phyloP scores from a whole-genome alignment of 2,797 vertebrate species.

The Gephyroberyx darwinii region DNA sequence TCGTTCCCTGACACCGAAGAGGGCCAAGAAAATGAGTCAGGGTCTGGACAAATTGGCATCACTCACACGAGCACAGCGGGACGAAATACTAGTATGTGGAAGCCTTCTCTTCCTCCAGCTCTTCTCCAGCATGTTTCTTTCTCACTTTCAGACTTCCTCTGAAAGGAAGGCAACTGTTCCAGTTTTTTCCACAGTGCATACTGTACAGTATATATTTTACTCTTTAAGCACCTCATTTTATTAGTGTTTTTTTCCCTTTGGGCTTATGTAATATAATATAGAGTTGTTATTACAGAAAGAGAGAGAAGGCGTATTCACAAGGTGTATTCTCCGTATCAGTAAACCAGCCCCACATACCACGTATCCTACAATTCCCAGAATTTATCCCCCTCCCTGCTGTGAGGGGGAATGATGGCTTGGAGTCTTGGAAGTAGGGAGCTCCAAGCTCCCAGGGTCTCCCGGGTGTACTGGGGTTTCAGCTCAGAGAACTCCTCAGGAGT shows the following conservation, averaged over 20 bases:
- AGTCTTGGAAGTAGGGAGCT: background rate
- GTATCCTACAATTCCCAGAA: conserved; percentile 28
- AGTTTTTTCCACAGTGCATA: conserved; percentile 4
- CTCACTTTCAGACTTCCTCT: conserved; percentile 35
- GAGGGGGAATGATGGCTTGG: conserved; percentile 14
- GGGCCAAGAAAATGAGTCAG: conserved; percentile 71
- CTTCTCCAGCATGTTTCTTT: conserved; percentile 22
- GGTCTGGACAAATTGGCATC: conserved; percentile 74
- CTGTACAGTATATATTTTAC: conserved; percentile 22
- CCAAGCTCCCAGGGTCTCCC: conserved; percentile 13
- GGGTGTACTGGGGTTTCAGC: conserved; percentile 5
- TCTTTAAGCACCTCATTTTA: conserved; percentile 13
- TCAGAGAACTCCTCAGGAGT: background rate
- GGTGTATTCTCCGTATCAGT: background rate
- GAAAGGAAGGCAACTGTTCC: conserved; percentile 34
- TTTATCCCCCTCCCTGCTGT: conserved; percentile 18
- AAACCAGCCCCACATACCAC: background rate
- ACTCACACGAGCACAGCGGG: conserved; percentile 54
- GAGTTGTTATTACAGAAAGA: background rate
- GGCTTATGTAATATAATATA: conserved; percentile 21
- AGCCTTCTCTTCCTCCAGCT: conserved; percentile 51
- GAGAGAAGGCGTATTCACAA: conserved; percentile 9
- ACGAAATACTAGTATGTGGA: conserved; percentile 53
- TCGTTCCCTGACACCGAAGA: conserved; percentile 68
- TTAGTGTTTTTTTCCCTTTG: conserved; percentile 3